phyloP scores from a whole-genome alignment of 2,113 vertebrate species.

The Mormyrus iriodes region DNA sequence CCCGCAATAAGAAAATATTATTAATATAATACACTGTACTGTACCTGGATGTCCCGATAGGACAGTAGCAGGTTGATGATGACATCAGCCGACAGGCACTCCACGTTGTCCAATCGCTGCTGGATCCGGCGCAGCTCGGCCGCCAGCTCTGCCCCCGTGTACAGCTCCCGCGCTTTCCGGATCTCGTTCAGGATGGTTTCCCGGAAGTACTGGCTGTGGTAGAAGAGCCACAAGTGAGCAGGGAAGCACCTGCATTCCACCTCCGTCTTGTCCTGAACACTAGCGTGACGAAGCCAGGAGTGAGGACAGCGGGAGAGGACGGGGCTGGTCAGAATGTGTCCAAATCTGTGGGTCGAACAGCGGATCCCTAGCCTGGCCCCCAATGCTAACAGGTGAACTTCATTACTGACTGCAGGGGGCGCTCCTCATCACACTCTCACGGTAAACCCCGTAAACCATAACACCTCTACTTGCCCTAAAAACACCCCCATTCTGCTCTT shows the following conservation, averaged over 20 bases:
- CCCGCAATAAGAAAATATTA: not conserved
- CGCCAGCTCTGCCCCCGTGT: conserved; percentile 81
- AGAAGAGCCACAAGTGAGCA: conserved; percentile 24
- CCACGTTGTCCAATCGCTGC: conserved; percentile 88
- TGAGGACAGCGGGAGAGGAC: not conserved
- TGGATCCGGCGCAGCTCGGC: conserved; percentile 84
- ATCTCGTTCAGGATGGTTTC: conserved; percentile 92
- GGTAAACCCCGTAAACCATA: not conserved
- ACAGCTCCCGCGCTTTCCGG: conserved; percentile 85
- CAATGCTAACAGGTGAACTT: not conserved
- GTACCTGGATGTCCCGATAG: conserved; percentile 95
- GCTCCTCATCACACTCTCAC: not conserved
- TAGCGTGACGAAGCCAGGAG: too few species aligned
- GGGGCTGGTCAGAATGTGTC: too few species aligned
- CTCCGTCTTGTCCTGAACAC: not conserved
- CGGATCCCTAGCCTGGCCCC: not conserved
- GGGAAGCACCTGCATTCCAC: too few species aligned
- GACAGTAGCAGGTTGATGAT: conserved; percentile 93
- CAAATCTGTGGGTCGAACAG: too few species aligned
- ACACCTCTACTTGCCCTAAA: not conserved
- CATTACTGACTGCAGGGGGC: not conserved
- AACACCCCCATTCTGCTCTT: not conserved
- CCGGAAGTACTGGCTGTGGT: conserved; percentile 82
- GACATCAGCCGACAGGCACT: conserved; percentile 92
- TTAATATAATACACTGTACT: not conserved